These are phyloP conservation scores for Aelia acuminata DNA, from an alignment of 2,888 invertebrate species.

Conservation along the genomic window DNA sequence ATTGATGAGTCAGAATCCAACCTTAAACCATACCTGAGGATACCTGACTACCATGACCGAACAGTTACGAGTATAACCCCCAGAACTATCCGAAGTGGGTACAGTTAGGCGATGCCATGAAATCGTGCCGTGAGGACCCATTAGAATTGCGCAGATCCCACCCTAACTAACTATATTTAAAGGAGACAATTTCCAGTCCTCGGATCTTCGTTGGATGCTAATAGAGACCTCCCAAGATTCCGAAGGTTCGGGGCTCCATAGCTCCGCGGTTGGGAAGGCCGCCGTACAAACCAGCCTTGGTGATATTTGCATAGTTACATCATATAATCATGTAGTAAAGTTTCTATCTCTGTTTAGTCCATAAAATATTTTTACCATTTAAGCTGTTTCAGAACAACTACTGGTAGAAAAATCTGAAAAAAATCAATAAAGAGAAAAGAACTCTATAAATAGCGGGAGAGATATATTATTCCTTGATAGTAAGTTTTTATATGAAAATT, in stretches of 20 bases:
- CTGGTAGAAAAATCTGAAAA: no score
- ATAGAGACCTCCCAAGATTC: conserved; percentile 17
- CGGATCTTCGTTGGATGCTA: neutral
- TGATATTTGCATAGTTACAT: neutral
- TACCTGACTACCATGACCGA: neutral
- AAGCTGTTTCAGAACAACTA: no score
- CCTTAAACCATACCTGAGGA: neutral
- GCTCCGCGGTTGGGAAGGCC: neutral
- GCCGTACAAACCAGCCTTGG: neutral
- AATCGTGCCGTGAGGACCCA: neutral
- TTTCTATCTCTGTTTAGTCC: no score
- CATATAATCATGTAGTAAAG: no score
- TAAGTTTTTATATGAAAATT: no score
- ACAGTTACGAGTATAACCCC: neutral
- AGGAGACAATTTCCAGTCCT: neutral
- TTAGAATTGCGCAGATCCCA: neutral
- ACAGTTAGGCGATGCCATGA: conserved; percentile 8
- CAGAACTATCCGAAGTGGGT: neutral
- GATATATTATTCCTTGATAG: no score
- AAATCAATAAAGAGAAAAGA: no score
- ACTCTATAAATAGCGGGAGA: no score
- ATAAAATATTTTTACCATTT: no score
- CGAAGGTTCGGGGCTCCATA: neutral
- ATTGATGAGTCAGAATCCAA: no score
- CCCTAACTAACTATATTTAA: conserved; percentile 7